A percentile compares a stretch with the other conserved stretches of the same genome.
phyloP scores from a whole-genome alignment of 2,888 invertebrate genomes.

The Dascillus cervinus region DNA sequence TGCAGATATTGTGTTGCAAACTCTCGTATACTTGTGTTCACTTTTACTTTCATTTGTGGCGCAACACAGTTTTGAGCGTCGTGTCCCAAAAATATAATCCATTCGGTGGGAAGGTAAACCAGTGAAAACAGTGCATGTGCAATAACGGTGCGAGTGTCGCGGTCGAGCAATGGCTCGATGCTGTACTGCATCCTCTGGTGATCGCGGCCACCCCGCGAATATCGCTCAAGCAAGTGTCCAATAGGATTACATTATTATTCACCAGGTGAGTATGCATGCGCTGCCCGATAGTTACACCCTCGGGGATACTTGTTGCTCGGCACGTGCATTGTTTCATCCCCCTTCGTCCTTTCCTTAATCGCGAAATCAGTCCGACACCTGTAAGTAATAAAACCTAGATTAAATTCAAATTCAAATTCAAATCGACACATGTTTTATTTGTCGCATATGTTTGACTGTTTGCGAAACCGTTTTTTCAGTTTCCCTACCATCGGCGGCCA shows the following conservation, averaged over 20 bases:
- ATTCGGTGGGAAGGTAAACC: slow-evolving; percentile 9
- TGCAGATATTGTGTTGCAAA: slow-evolving; percentile 10
- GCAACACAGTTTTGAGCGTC: slow-evolving; percentile 41
- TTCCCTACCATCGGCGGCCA: no score
- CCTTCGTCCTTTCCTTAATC: no score
- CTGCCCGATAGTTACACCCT: slow-evolving; percentile 10
- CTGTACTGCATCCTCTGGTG: slow-evolving; percentile 34
- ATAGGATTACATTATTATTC: slow-evolving; percentile 32
- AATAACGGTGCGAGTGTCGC: slow-evolving; percentile 23
- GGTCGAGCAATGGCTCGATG: slow-evolving; percentile 35
- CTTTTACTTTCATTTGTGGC: slow-evolving; percentile 47
- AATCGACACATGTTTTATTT: no score
- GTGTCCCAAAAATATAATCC: slow-evolving; percentile 42
- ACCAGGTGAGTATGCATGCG: slow-evolving; percentile 28
- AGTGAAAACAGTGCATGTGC: slow-evolving; percentile 26
- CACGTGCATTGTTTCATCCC: no score
- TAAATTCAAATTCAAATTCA: slow-evolving; percentile 1
- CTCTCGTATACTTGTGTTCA: slow-evolving; percentile 34
- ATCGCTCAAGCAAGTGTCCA: slow-evolving; percentile 34
- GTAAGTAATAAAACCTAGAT: no score
- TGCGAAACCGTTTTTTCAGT: no score
- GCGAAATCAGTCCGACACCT: no score
- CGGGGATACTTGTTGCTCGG: slow-evolving; percentile 14
- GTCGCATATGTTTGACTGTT: no score
- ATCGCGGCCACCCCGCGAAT: slow-evolving; percentile 35